These are phyloP conservation scores for Channa maculata DNA, from an alignment of 2,113 vertebrate species.

Conservation along the genomic window DNA sequence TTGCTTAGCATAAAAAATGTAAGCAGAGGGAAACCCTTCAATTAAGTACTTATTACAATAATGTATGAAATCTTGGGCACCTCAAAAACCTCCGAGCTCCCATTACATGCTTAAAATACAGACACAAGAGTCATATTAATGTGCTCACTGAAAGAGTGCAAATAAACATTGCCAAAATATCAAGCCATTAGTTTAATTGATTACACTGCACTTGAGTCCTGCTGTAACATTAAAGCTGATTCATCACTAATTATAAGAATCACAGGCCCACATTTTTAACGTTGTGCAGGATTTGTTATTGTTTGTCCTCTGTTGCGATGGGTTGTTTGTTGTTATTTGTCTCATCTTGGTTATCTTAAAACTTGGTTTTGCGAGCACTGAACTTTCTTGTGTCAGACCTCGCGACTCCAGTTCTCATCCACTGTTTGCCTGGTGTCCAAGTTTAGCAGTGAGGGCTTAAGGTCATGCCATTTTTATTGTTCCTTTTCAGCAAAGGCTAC, in stretches of 20 bases:
- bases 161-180: background rate
- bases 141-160: background rate
- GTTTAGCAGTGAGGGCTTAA: conserved; percentile 39
- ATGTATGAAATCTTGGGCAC: no score
- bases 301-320: conserved; percentile 38
- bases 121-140: background rate
- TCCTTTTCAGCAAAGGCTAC: conserved; percentile 36
- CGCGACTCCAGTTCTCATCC: conserved; percentile 29
- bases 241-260: conserved; percentile 13
- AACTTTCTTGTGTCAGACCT: conserved; percentile 52
- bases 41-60: no score
- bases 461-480: conserved; percentile 67
- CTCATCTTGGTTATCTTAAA: conserved; percentile 12
- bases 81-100: no score
- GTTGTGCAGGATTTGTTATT: conserved; percentile 30
- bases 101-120: background rate
- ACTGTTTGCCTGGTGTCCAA: conserved; percentile 25
- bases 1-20: no score
- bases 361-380: conserved; percentile 38
- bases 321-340: conserved; percentile 26
- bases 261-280: conserved; percentile 13
- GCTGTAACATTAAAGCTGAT: conserved; percentile 26
- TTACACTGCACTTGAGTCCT: background rate
- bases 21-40: no score
- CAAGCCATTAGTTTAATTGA: background rate